A percentile compares a stretch with the other conserved stretches of the same genome.
phyloP scores from a whole-genome alignment of 2,888 invertebrate species.

The Chouioia cunea region DNA sequence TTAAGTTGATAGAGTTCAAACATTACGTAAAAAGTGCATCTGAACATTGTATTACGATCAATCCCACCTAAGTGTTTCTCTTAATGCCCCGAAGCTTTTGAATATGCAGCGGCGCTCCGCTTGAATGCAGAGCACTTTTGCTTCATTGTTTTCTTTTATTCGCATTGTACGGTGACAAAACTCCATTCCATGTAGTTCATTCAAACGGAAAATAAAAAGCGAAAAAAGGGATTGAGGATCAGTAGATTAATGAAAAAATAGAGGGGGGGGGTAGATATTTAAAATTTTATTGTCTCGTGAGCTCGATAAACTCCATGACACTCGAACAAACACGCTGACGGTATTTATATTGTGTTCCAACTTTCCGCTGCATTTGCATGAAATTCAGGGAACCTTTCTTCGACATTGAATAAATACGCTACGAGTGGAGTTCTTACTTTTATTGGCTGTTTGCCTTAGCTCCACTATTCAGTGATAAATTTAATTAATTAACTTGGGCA shows the following conservation, averaged over 20 bases:
- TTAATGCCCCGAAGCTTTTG: constrained; percentile 24
- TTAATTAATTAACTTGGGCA: constrained; percentile 41
- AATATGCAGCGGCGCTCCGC: constrained; percentile 20
- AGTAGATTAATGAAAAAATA: no score
- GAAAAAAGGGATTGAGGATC: no score
- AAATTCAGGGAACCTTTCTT: neutral
- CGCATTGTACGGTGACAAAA: no score
- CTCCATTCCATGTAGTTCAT: no score
- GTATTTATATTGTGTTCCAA: constrained; percentile 25
- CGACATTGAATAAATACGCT: constrained; percentile 11
- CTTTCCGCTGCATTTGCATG: constrained; percentile 31
- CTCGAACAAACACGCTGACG: neutral
- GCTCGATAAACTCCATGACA: no score
- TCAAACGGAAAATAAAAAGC: no score
- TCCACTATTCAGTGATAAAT: constrained; percentile 31
- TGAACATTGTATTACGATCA: neutral
- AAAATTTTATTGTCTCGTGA: no score
- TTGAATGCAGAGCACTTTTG: no score
- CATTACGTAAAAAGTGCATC: no score
- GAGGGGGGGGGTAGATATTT: no score
- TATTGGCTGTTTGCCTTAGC: constrained; percentile 1
- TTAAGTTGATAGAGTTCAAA: no score
- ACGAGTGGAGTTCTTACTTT: neutral
- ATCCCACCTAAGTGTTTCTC: neutral
- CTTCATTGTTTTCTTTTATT: no score